phyloP scores from a whole-genome alignment of 2,113 vertebrate species.

The Scytalopus superciliaris region DNA sequence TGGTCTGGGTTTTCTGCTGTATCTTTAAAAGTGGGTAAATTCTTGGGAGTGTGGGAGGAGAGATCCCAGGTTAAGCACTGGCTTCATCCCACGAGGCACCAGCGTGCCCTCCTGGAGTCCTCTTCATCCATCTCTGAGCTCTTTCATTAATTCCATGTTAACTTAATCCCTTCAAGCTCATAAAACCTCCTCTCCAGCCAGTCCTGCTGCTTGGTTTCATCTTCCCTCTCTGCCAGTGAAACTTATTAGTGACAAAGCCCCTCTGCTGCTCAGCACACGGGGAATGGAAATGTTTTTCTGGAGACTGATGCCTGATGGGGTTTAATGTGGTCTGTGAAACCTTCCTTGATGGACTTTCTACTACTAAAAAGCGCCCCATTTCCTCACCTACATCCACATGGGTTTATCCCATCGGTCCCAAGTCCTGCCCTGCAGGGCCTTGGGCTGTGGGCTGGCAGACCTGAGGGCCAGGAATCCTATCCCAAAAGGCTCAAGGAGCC shows the following conservation, averaged over 20 bases:
- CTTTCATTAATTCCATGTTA: not conserved
- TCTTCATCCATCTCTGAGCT: not conserved
- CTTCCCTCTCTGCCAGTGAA: not conserved
- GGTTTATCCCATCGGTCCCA: not conserved
- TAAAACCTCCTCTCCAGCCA: not conserved
- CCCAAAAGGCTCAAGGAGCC: not conserved
- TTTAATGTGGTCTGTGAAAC: not conserved
- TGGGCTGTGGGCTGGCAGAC: not conserved
- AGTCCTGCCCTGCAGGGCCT: not conserved
- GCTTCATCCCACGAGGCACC: not conserved
- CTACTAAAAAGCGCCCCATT: not conserved
- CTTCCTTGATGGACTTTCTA: not conserved
- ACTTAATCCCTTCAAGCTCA: not conserved
- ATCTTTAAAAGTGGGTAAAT: not conserved
- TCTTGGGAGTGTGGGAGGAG: not conserved
- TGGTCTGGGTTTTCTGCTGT: not conserved
- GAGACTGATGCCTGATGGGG: not conserved
- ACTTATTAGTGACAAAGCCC: not conserved
- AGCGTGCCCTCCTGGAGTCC: fast-evolving
- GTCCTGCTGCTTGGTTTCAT: not conserved
- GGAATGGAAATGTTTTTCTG: not conserved
- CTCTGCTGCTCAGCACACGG: not conserved
- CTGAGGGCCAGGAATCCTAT: not conserved
- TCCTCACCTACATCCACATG: fast-evolving
- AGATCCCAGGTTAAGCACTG: not conserved